Evolutionary conservation across 2,113 vertebrate species (phyloP).

Genomic region (Mola mola): DNA sequence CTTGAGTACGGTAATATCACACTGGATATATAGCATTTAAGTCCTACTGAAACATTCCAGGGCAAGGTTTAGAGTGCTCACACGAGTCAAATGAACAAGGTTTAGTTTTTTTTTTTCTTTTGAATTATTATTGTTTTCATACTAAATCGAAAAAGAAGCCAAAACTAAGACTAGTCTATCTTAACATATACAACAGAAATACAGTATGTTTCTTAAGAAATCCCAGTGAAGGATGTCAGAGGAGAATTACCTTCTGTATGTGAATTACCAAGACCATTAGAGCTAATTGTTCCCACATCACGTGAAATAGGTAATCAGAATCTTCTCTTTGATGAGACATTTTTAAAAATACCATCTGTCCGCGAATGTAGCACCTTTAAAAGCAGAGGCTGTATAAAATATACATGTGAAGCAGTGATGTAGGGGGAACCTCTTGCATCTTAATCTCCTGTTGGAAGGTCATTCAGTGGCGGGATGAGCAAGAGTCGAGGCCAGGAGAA

Average conservation of each 20-base stretch:
- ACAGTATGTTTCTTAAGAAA: no score
- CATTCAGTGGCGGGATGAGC: conserved; percentile 34
- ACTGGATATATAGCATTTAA: no score
- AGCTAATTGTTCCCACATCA: conserved; percentile 1
- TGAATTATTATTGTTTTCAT: no score
- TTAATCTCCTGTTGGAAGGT: conserved; percentile 56
- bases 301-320: conserved; percentile 8
- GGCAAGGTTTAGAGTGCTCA: no score
- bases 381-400: conserved; percentile 12
- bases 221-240: conserved; percentile 17
- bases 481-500: conserved; percentile 32
- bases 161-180: no score
- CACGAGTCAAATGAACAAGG: no score
- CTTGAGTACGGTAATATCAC: no score
- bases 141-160: no score
- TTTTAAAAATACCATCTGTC: no score
- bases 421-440: conserved; percentile 16
- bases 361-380: background rate
- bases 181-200: no score
- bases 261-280: conserved; percentile 32
- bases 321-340: conserved; percentile 20
- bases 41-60: no score
- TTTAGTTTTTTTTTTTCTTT: no score
- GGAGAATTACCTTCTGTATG: conserved; percentile 15
- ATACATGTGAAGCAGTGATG: background rate